Base-by-base conservation (phyloP, 2,888 invertebrate genomes). In the Nomada fabriciana region DNA sequence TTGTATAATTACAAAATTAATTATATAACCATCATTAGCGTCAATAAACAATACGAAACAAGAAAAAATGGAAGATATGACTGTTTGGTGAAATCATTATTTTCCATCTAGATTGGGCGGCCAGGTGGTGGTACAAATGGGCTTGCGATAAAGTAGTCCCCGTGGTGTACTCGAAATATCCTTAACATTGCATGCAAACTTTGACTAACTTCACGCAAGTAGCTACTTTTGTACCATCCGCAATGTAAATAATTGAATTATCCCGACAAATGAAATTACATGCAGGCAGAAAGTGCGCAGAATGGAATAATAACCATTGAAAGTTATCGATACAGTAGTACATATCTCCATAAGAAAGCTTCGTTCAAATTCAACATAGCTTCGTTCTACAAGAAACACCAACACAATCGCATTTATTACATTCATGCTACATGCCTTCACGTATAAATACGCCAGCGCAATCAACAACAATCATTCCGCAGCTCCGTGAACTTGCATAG, bases 151-250 rank as follows among this genome's bases (percentile, higher is more conserved):
- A 67, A 80, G 71, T 63, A 70, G 57, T 67, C 67, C 47, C 47
- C 29, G 50, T 50, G 69, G 68, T 57, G 43, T 25, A 36, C 59
- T 63, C 15, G 29, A 50, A 65, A 64, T 70, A 80, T 80, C 78
- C 79, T 78, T 65, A 43, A 65, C 64, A 60, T 70, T 5, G 78
- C 69, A 43, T n/a, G 43, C 25, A 53, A 70, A 65, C 70, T 43
- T 20, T 60, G 15, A 29, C 42, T 60, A 59, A 77, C 77, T 78
- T 29, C 23, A 70, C 29, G 36, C 43, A 52, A 75, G 25, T 52
- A 50, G 69, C 43, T 42, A 29, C 60, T 53, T 60, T 70, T 63
- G 36, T 42, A n/a, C 20, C 60, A 7, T 67, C 23, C 43, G 18
- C 20, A 29, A 50, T 0, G 23, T 23, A 7, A 36, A 47, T 55